A percentile compares a stretch with the other conserved stretches of the same genome.
phyloP scores from a whole-genome alignment of 1,140 invertebrate species.

The Neodiprion lecontei region DNA sequence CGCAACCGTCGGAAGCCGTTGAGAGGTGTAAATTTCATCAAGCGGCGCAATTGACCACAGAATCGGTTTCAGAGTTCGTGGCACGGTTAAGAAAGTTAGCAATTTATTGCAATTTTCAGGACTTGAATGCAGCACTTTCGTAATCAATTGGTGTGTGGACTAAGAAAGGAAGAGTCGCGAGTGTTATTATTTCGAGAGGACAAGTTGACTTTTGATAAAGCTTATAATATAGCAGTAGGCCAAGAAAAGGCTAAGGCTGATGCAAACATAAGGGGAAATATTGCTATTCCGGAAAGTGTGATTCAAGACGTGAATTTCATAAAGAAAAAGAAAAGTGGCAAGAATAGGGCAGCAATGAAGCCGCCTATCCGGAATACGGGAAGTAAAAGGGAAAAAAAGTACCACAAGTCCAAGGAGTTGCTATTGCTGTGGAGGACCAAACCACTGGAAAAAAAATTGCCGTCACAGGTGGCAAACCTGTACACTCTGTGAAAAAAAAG shows the following conservation, averaged over 20 bases:
- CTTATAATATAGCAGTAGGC: not conserved
- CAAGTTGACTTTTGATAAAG: conserved; percentile 15
- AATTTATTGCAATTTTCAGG: conserved; percentile 9
- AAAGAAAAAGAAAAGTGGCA: not conserved
- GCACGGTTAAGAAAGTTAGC: conserved; percentile 9
- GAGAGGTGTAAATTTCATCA: conserved; percentile 8
- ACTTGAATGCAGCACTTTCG: conserved; percentile 10
- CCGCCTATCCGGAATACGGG: conserved; percentile 1
- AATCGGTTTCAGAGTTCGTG: conserved; percentile 8
- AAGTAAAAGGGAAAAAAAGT: not conserved
- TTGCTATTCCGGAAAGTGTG: not conserved
- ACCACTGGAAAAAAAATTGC: not conserved
- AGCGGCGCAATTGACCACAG: conserved; percentile 2
- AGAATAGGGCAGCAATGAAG: not conserved
- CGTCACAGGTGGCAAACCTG: too few relatives aligned
- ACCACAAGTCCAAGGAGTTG: not conserved
- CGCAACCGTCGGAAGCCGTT: conserved; percentile 8
- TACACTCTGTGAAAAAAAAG: not conserved
- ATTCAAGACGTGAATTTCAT: not conserved
- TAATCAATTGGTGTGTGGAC: conserved; percentile 14
- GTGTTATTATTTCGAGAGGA: conserved; percentile 11
- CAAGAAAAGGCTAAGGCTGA: conserved; percentile 14
- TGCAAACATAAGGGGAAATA: conserved; percentile 5
- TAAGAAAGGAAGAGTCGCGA: conserved; percentile 8
- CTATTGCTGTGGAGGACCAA: not conserved